A percentile compares a stretch with the other conserved stretches of the same genome.
phyloP scores from a whole-genome alignment of 2,888 invertebrate species.

The Ormyrus labotus region DNA sequence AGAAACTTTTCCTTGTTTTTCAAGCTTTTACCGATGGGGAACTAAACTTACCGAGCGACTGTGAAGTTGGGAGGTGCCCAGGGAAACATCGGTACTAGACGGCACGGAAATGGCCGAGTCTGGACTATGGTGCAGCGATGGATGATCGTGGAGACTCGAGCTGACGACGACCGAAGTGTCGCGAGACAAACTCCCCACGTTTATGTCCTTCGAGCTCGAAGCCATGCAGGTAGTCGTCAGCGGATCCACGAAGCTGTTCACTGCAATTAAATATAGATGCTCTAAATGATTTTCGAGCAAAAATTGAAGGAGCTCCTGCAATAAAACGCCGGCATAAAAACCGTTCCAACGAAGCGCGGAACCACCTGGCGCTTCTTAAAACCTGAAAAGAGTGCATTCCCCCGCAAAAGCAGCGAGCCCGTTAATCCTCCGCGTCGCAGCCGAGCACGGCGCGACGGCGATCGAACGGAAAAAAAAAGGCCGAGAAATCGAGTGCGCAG shows the following conservation, averaged over 20 bases:
- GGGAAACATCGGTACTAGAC: constrained; percentile 27
- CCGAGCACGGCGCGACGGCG: too few relatives aligned
- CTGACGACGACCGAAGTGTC: constrained; percentile 58
- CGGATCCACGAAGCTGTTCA: constrained; percentile 68
- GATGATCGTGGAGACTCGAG: constrained; percentile 57
- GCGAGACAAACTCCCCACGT: constrained; percentile 60
- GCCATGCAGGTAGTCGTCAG: constrained; percentile 66
- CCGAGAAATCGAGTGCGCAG: not conserved
- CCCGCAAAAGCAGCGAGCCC: too few relatives aligned
- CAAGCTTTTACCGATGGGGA: not conserved
- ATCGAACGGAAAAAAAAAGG: not conserved
- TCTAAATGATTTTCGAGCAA: too few relatives aligned
- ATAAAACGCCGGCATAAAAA: too few relatives aligned
- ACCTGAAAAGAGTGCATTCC: too few relatives aligned
- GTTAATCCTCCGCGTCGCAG: too few relatives aligned
- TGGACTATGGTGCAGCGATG: constrained; percentile 57
- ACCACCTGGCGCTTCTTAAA: too few relatives aligned
- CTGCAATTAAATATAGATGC: constrained; percentile 58
- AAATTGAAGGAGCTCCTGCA: too few relatives aligned
- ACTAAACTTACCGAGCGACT: constrained; percentile 36
- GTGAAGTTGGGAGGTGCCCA: constrained; percentile 28
- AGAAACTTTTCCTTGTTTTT: too few relatives aligned
- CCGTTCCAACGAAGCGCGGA: too few relatives aligned
- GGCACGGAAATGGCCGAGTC: constrained; percentile 50
- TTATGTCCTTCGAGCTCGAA: constrained; percentile 64